Evolutionary conservation across 2,113 vertebrate species (phyloP).

Genomic region (Dicrurus megarhynchus): DNA sequence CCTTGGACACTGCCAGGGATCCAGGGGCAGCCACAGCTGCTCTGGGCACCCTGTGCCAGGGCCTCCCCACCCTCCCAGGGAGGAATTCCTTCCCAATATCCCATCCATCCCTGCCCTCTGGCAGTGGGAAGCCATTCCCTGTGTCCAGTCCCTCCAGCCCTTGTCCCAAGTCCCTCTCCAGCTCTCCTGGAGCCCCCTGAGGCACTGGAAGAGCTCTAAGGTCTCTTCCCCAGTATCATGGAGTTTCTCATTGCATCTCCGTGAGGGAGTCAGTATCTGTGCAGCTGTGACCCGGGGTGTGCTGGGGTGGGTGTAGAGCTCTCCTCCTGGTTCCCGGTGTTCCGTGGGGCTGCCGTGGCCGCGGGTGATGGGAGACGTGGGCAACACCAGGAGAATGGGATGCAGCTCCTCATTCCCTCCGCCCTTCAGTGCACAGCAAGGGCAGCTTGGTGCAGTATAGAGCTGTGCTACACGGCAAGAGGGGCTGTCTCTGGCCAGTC

Average conservation of each 20-base stretch:
- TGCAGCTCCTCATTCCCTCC: conserved; percentile 39
- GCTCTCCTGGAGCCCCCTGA: too few relatives aligned
- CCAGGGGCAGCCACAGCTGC: background rate
- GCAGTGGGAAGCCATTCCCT: background rate
- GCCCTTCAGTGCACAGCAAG: conserved; percentile 56
- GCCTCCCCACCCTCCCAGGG: fast-evolving
- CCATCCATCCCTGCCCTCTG: background rate
- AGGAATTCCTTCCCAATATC: background rate
- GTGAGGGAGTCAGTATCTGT: background rate
- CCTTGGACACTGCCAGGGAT: background rate
- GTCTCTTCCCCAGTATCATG: fast-evolving
- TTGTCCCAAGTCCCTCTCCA: background rate
- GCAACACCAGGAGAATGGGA: background rate
- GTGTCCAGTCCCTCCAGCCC: background rate
- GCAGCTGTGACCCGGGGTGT: background rate
- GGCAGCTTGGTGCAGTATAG: conserved; percentile 34
- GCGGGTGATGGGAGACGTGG: background rate
- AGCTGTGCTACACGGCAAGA: background rate
- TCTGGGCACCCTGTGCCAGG: background rate
- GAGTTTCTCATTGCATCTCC: background rate
- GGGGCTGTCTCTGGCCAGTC: background rate
- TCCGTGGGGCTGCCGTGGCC: background rate
- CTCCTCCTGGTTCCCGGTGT: fast-evolving
- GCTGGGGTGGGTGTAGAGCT: background rate
- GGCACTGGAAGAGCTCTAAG: background rate